A percentile compares a stretch with the other conserved stretches of the same genome.
Evolutionary conservation across 1,140 invertebrate genomes (phyloP).

Genomic region (Vollenhovia emeryi): DNA sequence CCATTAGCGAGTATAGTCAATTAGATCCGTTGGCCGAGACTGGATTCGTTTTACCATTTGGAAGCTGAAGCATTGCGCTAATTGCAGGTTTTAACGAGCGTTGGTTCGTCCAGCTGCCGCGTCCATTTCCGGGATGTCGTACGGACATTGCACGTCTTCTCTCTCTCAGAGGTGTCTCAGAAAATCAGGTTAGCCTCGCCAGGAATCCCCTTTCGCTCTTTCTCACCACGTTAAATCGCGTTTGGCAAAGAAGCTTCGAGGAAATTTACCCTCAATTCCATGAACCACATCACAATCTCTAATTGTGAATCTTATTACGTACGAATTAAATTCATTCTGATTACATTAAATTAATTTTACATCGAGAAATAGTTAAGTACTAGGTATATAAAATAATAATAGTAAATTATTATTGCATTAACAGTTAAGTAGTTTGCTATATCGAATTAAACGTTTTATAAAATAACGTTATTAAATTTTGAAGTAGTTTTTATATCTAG

Average conservation of each 20-base stretch:
- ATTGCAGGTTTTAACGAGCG: constrained; percentile 46
- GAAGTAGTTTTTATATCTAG: neutral
- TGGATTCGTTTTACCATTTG: constrained; percentile 33
- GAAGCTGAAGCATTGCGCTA: constrained; percentile 26
- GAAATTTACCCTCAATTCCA: constrained; percentile 56
- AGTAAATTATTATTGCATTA: neutral
- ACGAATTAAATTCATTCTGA: neutral
- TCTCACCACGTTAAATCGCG: constrained; percentile 6
- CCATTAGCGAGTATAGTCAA: constrained; percentile 45
- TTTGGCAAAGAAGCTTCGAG: constrained; percentile 34
- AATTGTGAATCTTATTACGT: neutral
- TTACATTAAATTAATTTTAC: neutral
- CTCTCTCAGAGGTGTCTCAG: constrained; percentile 20
- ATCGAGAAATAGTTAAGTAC: neutral
- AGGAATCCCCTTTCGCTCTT: constrained; percentile 53
- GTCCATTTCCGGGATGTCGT: constrained; percentile 36
- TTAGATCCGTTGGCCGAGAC: constrained; percentile 43
- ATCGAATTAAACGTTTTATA: neutral
- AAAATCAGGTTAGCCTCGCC: constrained; percentile 62
- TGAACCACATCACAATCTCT: neutral
- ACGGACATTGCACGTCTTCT: constrained; percentile 14
- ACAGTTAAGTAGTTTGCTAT: neutral
- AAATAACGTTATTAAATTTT: neutral
- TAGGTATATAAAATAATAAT: neutral
- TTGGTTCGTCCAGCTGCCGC: constrained; percentile 21